phyloP scores from a whole-genome alignment of 2,888 invertebrate genomes.

The Nasonia oneida region DNA sequence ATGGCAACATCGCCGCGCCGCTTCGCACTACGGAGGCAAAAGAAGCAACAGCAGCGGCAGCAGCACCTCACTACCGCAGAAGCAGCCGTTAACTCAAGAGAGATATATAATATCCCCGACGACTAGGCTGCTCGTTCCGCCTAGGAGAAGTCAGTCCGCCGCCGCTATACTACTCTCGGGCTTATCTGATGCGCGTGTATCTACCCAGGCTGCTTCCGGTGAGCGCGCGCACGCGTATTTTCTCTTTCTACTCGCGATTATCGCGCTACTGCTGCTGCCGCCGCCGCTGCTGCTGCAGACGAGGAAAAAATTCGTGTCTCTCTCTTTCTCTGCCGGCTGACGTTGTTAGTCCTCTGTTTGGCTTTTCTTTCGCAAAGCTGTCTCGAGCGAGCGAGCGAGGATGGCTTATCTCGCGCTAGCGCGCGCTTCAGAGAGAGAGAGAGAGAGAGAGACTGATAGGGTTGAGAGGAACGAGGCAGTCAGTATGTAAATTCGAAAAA shows the following conservation, averaged over 20 bases:
- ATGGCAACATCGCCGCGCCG: background rate
- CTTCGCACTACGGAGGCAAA: background rate
- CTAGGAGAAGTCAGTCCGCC: background rate
- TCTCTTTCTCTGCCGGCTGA: background rate
- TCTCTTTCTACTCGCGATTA: slow-evolving; percentile 22
- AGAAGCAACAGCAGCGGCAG: background rate
- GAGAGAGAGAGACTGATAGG: background rate
- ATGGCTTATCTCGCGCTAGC: background rate
- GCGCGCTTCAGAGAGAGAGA: too few species aligned
- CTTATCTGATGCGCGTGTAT: slow-evolving; percentile 58
- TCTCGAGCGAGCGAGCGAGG: background rate
- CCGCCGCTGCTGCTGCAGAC: background rate
- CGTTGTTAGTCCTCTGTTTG: slow-evolving; percentile 16
- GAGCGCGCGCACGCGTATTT: background rate
- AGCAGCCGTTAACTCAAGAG: slow-evolving; percentile 19
- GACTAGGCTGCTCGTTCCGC: slow-evolving; percentile 32
- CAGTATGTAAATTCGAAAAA: slow-evolving; percentile 10
- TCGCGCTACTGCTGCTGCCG: background rate
- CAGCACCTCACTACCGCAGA: background rate
- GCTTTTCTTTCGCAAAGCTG: slow-evolving; percentile 20
- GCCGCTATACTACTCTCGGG: slow-evolving; percentile 16
- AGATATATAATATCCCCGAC: slow-evolving; percentile 46
- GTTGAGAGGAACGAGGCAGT: background rate
- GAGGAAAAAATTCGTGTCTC: background rate
- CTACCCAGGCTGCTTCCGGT: slow-evolving; percentile 53